Evolutionary conservation across 23 tunicate genomes (phyloP).

Genomic region (Trididemnum nubilum): DNA sequence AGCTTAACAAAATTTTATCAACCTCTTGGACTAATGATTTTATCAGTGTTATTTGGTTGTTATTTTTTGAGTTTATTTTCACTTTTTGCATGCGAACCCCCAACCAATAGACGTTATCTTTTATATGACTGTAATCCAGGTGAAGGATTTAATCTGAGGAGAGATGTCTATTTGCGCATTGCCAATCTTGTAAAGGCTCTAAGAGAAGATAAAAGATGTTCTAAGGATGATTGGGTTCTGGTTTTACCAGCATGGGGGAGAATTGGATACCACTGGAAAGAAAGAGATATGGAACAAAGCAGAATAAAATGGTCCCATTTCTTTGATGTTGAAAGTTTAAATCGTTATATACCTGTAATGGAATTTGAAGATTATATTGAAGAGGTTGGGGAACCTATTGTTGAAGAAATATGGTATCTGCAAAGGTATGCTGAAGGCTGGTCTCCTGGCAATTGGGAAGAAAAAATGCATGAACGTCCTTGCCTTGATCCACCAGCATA

Average conservation of each 20-base stretch:
- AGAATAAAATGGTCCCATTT: slow-evolving; percentile 82
- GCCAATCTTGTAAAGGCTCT: slow-evolving; percentile 74
- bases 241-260: slow-evolving; percentile 99
- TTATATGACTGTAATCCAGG: slow-evolving; percentile 98
- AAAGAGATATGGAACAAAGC: slow-evolving; percentile 86
- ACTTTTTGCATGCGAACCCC: background rate
- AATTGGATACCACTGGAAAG: slow-evolving; percentile 98
- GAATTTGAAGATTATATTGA: slow-evolving; percentile 95
- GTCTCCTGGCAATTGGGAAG: slow-evolving; percentile 81
- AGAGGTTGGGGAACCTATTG: slow-evolving; percentile 79
- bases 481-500: slow-evolving; percentile 86
- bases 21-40: no score
- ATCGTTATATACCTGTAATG: slow-evolving; percentile 76
- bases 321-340: slow-evolving; percentile 79
- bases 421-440: slow-evolving; percentile 95
- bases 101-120: slow-evolving; percentile 60
- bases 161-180: slow-evolving; percentile 94
- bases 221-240: slow-evolving; percentile 78
- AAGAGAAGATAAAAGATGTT: slow-evolving; percentile 33
- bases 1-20: no score
- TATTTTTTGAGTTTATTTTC: background rate
- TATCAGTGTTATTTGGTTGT: no score
- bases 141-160: slow-evolving; percentile 91
- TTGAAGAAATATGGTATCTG: slow-evolving; percentile 97
- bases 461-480: slow-evolving; percentile 90